These are phyloP conservation scores for Catharus fuscescens DNA, from an alignment of 2,113 vertebrate species.

Conservation along the genomic window DNA sequence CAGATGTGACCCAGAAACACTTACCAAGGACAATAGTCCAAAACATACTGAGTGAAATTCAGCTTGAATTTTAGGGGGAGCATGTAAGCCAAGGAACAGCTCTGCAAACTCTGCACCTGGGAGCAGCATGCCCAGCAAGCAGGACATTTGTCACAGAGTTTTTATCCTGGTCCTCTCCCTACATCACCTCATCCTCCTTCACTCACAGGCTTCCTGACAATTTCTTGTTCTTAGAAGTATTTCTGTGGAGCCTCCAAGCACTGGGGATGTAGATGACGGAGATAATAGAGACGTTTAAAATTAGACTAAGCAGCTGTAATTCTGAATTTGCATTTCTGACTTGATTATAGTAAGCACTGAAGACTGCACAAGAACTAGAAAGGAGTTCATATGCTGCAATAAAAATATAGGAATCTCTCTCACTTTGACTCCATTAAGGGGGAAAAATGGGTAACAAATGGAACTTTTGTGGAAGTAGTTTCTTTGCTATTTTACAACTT, in stretches of 20 bases:
- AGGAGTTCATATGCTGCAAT: neutral
- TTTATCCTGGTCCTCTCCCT: neutral
- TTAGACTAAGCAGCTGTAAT: conserved; percentile 63
- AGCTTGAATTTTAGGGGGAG: neutral
- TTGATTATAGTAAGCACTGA: conserved; percentile 57
- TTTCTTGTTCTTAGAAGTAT: conserved; percentile 54
- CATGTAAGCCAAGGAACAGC: neutral
- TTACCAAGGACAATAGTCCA: neutral
- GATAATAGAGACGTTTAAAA: conserved; percentile 51
- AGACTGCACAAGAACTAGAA: neutral
- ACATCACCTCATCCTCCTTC: neutral
- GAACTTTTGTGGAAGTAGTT: neutral
- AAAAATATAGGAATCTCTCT: neutral
- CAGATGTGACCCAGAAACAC: neutral
- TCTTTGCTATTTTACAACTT: neutral
- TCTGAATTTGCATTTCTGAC: conserved; percentile 56
- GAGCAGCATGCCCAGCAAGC: no score
- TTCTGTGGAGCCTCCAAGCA: neutral
- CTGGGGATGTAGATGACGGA: conserved; percentile 13
- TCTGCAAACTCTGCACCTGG: neutral
- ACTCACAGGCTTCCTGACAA: conserved; percentile 12
- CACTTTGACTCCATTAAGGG: neutral
- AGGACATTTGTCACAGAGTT: neutral
- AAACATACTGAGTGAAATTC: neutral
- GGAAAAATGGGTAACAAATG: neutral